phyloP scores from a whole-genome alignment of 1,140 invertebrate genomes.

The Phymastichus coffea region DNA sequence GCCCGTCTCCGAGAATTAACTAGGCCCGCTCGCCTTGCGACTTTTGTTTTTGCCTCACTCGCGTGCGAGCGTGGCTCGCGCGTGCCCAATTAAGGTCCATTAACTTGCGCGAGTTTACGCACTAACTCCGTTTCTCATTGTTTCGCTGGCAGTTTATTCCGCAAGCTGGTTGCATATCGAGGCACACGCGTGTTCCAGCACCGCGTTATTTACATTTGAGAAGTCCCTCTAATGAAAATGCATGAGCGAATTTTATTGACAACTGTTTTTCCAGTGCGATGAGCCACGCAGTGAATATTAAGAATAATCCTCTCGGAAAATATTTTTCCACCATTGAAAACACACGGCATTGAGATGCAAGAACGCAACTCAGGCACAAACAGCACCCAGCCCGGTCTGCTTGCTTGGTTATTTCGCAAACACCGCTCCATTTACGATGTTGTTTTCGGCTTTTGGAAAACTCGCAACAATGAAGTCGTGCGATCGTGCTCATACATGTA shows the following conservation, averaged over 20 bases:
- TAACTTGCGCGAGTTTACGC: not conserved
- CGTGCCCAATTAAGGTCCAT: not conserved
- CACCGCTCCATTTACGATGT: not conserved
- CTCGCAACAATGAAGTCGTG: slow-evolving; percentile 1
- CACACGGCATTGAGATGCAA: slow-evolving; percentile 7
- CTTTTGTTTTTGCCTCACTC: slow-evolving; percentile 1
- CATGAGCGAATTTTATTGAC: no score
- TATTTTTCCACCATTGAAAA: not conserved
- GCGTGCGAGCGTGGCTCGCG: not conserved
- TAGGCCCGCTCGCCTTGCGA: slow-evolving; percentile 5
- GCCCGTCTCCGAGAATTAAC: slow-evolving; percentile 23
- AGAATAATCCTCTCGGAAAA: not conserved
- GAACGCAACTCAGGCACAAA: not conserved
- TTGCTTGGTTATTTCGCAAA: not conserved
- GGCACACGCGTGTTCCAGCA: no score
- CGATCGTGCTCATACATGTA: not conserved
- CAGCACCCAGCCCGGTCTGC: not conserved
- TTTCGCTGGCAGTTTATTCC: no score
- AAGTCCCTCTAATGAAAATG: no score
- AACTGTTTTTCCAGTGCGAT: no score
- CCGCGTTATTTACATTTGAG: no score
- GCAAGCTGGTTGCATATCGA: no score
- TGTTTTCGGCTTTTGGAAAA: not conserved
- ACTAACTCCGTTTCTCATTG: no score
- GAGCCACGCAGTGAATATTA: no score